Conservation (phyloP, 2,888 invertebrate genomes). For the Dugesia japonica region DNA sequence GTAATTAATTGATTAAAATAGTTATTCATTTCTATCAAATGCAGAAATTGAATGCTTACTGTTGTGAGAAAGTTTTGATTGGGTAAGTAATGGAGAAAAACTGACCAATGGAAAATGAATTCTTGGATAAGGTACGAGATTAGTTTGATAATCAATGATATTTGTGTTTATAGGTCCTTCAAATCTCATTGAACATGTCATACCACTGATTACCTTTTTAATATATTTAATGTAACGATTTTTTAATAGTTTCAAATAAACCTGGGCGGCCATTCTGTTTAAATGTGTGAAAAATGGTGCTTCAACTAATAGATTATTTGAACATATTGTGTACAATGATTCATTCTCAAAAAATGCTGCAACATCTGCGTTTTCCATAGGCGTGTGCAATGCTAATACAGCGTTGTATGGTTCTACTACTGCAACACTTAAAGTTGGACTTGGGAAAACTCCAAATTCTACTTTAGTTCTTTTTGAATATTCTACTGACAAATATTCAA, state of each 20-base stretch:
- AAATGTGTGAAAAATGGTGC: conserved; percentile 30
- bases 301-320: neutral
- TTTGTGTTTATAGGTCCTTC: conserved; percentile 20
- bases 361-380: conserved; percentile 28
- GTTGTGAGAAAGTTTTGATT: neutral
- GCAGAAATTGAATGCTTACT: neutral
- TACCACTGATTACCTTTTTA: conserved; percentile 29
- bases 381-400: conserved; percentile 29
- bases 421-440: conserved; percentile 25
- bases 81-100: conserved; percentile 21
- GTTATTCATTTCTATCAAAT: too few relatives aligned
- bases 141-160: conserved; percentile 30
- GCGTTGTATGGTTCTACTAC: conserved; percentile 35
- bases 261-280: conserved; percentile 32
- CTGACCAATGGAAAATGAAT: conserved; percentile 32
- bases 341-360: conserved; percentile 32
- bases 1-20: too few relatives aligned
- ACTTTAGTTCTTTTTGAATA: conserved; percentile 28
- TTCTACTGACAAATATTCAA: conserved; percentile 23
- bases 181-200: conserved; percentile 29
- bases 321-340: conserved; percentile 34
- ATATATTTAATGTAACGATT: neutral
- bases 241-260: too few relatives aligned
- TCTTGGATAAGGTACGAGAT: conserved; percentile 33
- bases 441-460: conserved; percentile 24